Conservation (phyloP, 2,797 vertebrate species). For the Holocentrus rufus region DNA sequence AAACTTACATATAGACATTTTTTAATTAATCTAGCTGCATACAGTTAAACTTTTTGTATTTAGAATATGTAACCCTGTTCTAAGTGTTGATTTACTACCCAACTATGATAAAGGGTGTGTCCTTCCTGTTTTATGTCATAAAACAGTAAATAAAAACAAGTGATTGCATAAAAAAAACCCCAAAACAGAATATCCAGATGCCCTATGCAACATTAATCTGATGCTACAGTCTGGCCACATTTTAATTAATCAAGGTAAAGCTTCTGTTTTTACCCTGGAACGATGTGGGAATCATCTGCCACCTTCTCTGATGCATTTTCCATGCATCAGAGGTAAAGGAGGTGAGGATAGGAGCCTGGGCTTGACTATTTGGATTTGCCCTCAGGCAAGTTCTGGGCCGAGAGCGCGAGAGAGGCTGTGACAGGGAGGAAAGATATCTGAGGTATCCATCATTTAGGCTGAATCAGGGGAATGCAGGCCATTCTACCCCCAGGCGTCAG, state of each 20-base stretch:
- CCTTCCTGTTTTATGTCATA: no score
- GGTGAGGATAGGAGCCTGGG: slow-evolving; percentile 20
- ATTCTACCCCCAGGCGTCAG: slow-evolving; percentile 59
- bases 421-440: slow-evolving; percentile 47
- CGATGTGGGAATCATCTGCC: slow-evolving; percentile 1
- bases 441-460: slow-evolving; percentile 67
- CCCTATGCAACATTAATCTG: not conserved
- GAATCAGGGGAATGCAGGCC: slow-evolving; percentile 66
- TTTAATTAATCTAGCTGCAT: no score
- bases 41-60: no score
- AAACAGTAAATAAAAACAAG: no score
- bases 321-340: slow-evolving; percentile 16
- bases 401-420: slow-evolving; percentile 19
- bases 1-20: no score
- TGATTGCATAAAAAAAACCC: no score
- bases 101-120: no score
- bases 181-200: not conserved
- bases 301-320: slow-evolving; percentile 30
- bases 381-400: slow-evolving; percentile 7
- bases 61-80: no score
- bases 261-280: not conserved
- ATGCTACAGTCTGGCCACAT: not conserved
- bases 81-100: no score
- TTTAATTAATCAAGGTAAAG: not conserved
- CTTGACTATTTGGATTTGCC: slow-evolving; percentile 39